Evolutionary conservation across 2,888 invertebrate species (phyloP), one percentile per base, ranked within the genome.

Genomic region (Melieria omissa): DNA sequence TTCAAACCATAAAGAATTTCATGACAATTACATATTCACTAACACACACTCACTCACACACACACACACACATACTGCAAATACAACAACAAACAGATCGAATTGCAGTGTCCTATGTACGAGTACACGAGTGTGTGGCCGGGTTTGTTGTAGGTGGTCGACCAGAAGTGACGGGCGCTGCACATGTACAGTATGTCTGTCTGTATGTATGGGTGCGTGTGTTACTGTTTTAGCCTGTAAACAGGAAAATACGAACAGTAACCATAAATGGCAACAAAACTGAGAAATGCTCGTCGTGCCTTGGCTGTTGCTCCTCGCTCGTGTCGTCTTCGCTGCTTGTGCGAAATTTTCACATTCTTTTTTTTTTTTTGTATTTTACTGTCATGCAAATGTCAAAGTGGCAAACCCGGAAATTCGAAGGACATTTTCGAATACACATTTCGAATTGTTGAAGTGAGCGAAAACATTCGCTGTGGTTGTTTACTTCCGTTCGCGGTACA

Each of bases 331-430:
- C 4, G 6, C 45, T 47, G 4, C 12, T 66, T 47, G 47, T 42
- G 1, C 8, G 42, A 7, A 29, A n/a, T 12, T 12, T n/a, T 41
- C 44, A 7, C 8, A 4, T 12, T 46, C 1, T 29, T 29, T 9
- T 52, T 45, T 29, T 69, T 47, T 46, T 66, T 55, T 54, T 49
- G 64, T 46, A 47, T 71, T 60, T 49, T 65, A 60, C 57, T 54
- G 52, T 57, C 62, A 45, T 80, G 81, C 78, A 83, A 84, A 84
- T 83, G 84, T 81, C 83, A 84, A 84, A 84, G 81, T 81, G 75
- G 78, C 81, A 84, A 80, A 84, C 84, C 85, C 84, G 84, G 85
- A 84, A 84, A 81, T 84, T 85, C 84, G 85, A 85, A 85, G 84
- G 84, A 84, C 84, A 82, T 81, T 80, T 83, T 82, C 83, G 76